Base-by-base conservation (phyloP, 2,888 invertebrate genomes). In the Dolichomitus sp. region DNA sequence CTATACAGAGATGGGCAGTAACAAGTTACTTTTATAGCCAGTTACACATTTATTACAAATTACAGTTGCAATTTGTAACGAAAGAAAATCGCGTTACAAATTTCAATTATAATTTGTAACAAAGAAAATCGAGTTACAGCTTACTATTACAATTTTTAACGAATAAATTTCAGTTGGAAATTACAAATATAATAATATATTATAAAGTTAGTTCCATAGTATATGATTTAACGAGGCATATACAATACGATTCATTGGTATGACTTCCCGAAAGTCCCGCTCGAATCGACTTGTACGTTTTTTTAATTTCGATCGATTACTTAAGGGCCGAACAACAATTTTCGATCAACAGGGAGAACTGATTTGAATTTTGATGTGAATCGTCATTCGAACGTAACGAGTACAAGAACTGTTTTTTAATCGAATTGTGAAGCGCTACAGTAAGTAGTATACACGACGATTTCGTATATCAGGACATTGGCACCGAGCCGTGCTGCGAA, bases 391-490 rank as follows among this genome's bases (percentile, higher is more conserved):
- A 3, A 30, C 45, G 57, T 30, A 45, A 45, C 19, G 59, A 59
- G 57, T 27, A 59, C 72, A 7, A 27, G 30, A 57, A 42, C 42
- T 70, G 40, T 37, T 50, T 73, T 61, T 61, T 14, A 74, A 80
- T 52, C 9, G 30, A 17, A 48, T 23, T 59, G 50, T 17, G 12
- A 12, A 69, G 11, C 33, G 57, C 30, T 12, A 23, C 17, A 12
- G 7, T 23, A 69, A 37, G n/a, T 61, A 33, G 14, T 19, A 33
- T 14, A 40, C 17, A 40, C 40, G 74, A 54, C 33, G 59, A 76
- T 76, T 72, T 68, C 48, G 70, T 73, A 68, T 63, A 63, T 80
- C 69, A 17, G 66, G 42, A 69, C 77, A 48, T 81, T 65, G 81
- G 61, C 69, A 61, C 77, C 57, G 42, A 12, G 57, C 37, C 33